These are phyloP conservation scores for Scophthalmus maximus DNA, from an alignment of 2,113 vertebrate species.

Conservation along the genomic window DNA sequence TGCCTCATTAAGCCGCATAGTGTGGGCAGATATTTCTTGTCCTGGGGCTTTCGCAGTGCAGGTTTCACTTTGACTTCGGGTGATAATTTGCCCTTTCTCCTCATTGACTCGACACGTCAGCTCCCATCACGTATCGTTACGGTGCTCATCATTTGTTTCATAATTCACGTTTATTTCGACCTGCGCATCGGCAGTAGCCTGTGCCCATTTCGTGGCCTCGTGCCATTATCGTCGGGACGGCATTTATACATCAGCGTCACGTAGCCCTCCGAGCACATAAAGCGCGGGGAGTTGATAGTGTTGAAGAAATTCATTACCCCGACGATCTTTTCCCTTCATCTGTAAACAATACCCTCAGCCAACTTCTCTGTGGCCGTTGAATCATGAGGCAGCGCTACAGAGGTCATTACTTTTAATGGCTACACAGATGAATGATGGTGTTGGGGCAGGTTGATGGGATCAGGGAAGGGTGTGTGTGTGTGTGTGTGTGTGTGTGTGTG, in stretches of 20 bases:
- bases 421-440: constrained; percentile 52
- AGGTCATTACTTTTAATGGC: constrained; percentile 68
- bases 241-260: constrained; percentile 42
- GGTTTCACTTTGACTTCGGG: constrained; percentile 40
- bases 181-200: constrained; percentile 27
- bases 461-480: constrained; percentile 22
- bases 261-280: constrained; percentile 20
- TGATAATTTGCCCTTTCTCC: constrained; percentile 39
- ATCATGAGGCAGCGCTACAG: constrained; percentile 55
- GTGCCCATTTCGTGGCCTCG: constrained; percentile 5
- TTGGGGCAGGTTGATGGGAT: constrained; percentile 50
- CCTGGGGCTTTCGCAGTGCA: constrained; percentile 26
- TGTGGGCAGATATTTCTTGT: constrained; percentile 58
- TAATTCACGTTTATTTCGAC: constrained; percentile 57
- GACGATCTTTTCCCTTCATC: constrained; percentile 50
- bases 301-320: constrained; percentile 54
- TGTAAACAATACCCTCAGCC: constrained; percentile 65
- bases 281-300: constrained; percentile 22
- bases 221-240: constrained; percentile 13
- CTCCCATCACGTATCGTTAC: constrained; percentile 33
- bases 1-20: constrained; percentile 67
- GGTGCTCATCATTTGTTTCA: constrained; percentile 39
- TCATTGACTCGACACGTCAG: constrained; percentile 15
- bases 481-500: too few relatives aligned
- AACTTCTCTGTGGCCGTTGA: constrained; percentile 52